phyloP scores from a whole-genome alignment of 2,113 vertebrate species.

The Corythoichthys intestinalis region DNA sequence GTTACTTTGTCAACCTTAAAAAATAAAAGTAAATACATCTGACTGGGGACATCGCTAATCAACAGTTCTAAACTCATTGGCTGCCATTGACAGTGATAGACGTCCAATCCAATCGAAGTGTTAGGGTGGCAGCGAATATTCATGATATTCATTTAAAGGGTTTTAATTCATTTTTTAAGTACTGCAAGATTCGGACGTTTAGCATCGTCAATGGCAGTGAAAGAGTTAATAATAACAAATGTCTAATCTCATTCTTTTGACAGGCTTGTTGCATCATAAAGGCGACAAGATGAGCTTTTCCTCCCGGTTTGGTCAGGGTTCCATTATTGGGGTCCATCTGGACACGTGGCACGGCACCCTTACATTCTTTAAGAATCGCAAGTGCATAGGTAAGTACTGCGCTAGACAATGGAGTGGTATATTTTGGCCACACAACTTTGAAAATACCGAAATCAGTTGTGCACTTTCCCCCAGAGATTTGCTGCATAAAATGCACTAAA shows the following conservation, averaged over 20 bases:
- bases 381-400: slow-evolving; percentile 84
- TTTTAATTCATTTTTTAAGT: too few species aligned
- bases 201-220: too few species aligned
- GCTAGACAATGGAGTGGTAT: not conserved
- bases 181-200: too few species aligned
- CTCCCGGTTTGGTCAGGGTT: slow-evolving; percentile 92
- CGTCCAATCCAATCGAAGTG: too few species aligned
- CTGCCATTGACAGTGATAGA: too few species aligned
- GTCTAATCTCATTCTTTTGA: not conserved
- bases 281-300: slow-evolving; percentile 93
- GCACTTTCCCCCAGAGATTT: too few species aligned
- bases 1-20: too few species aligned
- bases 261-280: slow-evolving; percentile 92
- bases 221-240: not conserved
- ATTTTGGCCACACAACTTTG: not conserved
- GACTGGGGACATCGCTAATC: too few species aligned
- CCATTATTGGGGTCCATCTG: slow-evolving; percentile 93
- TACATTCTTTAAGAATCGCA: slow-evolving; percentile 95
- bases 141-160: too few species aligned
- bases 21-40: too few species aligned
- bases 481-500: not conserved
- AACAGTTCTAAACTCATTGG: too few species aligned
- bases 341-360: slow-evolving; percentile 95
- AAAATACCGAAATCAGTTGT: not conserved
- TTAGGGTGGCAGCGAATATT: too few species aligned